These are phyloP conservation scores for Stegophylla sp. DNA, from an alignment of 2,888 invertebrate species.

Conservation along the genomic window DNA sequence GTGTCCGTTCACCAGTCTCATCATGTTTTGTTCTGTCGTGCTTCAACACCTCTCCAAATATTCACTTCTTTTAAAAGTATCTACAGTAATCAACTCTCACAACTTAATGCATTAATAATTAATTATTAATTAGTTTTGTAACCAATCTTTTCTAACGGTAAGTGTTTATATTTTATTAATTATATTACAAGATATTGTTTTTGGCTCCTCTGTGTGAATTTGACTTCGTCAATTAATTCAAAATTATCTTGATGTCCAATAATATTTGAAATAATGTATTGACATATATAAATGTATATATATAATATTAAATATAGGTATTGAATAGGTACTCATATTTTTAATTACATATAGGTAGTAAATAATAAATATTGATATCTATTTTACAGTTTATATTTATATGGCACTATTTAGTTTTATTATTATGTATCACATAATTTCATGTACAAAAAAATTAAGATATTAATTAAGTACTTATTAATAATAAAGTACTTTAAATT, in stretches of 20 bases:
- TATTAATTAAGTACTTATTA: no score
- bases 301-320: no score
- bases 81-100: background rate
- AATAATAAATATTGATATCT: no score
- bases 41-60: background rate
- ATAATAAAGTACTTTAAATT: no score
- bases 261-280: slow-evolving; percentile 57
- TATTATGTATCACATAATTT: no score
- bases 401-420: no score
- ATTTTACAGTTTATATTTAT: no score
- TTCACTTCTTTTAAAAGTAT: background rate
- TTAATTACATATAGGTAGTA: no score
- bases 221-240: background rate
- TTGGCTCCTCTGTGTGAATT: background rate
- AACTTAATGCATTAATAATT: background rate
- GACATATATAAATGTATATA: slow-evolving; percentile 41
- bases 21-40: background rate
- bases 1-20: background rate
- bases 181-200: background rate
- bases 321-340: no score
- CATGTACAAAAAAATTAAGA: no score
- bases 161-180: background rate
- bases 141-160: background rate
- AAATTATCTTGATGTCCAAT: background rate
- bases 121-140: background rate